A percentile compares a stretch with the other conserved stretches of the same genome.
Conservation (phyloP, 2,888 invertebrate species). For the Sericinus montela region DNA sequence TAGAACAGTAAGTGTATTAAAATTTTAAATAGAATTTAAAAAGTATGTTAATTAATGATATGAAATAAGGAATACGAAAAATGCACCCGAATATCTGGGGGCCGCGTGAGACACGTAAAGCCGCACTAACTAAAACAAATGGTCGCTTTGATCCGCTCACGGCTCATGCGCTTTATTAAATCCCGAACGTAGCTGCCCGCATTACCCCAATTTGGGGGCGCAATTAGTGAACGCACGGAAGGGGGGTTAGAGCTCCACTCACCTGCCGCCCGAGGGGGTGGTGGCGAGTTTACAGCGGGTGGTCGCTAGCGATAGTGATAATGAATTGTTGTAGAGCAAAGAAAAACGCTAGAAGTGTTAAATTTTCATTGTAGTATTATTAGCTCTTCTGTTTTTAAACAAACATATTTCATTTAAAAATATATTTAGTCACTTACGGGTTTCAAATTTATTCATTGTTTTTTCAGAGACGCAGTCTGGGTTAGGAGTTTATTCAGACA, state of each 20-base stretch:
- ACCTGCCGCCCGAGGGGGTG: slow-evolving; percentile 31
- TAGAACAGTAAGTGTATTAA: no score
- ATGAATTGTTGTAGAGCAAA: slow-evolving; percentile 8
- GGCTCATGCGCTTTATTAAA: slow-evolving; percentile 71
- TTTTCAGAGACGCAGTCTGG: no score
- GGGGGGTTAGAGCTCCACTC: slow-evolving; percentile 39
- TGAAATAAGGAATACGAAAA: no score
- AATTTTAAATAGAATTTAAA: no score
- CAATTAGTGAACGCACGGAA: slow-evolving; percentile 66
- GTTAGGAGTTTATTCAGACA: no score
- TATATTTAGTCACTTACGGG: no score
- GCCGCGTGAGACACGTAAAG: slow-evolving; percentile 45
- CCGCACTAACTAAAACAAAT: slow-evolving; percentile 67
- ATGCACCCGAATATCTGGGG: slow-evolving; percentile 23
- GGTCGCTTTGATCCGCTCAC: slow-evolving; percentile 54
- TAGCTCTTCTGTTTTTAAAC: no score
- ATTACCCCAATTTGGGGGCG: slow-evolving; percentile 73
- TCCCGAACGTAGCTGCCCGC: slow-evolving; percentile 55
- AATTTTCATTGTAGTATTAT: background rate
- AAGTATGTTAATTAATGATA: no score
- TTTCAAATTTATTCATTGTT: no score
- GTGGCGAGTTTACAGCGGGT: slow-evolving; percentile 16
- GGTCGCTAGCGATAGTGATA: slow-evolving; percentile 9
- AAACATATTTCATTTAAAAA: no score
- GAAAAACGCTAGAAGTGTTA: slow-evolving; percentile 2